phyloP scores from a whole-genome alignment of 2,797 vertebrate genomes.

The Enteromius unitaeniatus region DNA sequence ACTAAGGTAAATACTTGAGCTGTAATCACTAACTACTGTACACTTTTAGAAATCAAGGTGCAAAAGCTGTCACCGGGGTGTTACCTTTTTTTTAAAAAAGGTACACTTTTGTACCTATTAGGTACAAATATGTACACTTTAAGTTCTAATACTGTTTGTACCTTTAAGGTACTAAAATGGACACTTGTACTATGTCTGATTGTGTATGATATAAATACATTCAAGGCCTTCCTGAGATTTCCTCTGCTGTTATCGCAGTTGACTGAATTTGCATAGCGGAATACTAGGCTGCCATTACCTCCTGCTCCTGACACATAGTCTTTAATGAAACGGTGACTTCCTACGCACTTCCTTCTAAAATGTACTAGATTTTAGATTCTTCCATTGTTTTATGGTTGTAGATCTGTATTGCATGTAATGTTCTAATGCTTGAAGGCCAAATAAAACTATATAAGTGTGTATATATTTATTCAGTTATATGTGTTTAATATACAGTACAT shows the following conservation, averaged over 20 bases:
- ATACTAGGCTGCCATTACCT: slow-evolving; percentile 1
- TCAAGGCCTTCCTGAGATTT: slow-evolving; percentile 15
- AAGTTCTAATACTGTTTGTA: no score
- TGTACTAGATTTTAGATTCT: not conserved
- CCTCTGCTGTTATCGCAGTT: slow-evolving; percentile 27
- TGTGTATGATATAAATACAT: not conserved
- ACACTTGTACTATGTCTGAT: no score
- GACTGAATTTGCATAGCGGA: slow-evolving; percentile 29
- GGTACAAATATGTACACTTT: no score
- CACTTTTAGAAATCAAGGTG: no score
- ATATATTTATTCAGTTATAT: not conserved
- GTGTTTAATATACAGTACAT: no score
- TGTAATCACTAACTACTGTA: not conserved
- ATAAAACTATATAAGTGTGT: not conserved
- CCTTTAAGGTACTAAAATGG: no score
- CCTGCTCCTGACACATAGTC: not conserved
- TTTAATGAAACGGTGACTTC: slow-evolving; percentile 3
- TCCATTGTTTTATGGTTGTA: not conserved
- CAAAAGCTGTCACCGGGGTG: no score
- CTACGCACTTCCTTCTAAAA: not conserved
- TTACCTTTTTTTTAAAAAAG: no score
- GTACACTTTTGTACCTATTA: no score
- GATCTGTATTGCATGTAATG: not conserved
- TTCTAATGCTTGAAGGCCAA: not conserved
- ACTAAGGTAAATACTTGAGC: not conserved